Conservation (phyloP, 37 sponge, comb jelly and placozoan species). For the Chondrilla cf. caribensis region DNA sequence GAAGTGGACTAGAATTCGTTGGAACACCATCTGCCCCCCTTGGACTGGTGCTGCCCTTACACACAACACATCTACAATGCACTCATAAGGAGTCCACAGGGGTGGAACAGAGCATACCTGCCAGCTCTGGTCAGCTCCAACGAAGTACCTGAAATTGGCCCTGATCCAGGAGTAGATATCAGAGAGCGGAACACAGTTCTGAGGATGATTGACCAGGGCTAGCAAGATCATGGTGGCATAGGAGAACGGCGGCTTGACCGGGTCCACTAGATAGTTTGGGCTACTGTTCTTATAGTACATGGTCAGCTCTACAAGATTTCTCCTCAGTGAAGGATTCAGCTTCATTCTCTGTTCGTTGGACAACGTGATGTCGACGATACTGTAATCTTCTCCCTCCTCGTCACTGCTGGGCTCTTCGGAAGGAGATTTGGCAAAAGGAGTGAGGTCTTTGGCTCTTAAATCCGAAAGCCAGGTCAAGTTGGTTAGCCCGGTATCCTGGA, state of each 20-base stretch:
- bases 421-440: neutral
- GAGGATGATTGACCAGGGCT: conserved; percentile 11
- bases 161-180: conserved; percentile 92
- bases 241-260: neutral
- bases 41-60: too few species aligned
- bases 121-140: conserved; percentile 77
- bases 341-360: neutral
- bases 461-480: conserved; percentile 85
- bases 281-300: neutral
- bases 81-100: too few species aligned
- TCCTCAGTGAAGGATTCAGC: conserved; percentile 16
- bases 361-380: conserved; percentile 3
- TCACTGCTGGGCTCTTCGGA: neutral
- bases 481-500: conserved; percentile 75
- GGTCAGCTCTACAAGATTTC: conserved; percentile 6
- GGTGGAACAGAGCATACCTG: conserved; percentile 51
- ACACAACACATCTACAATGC: too few species aligned
- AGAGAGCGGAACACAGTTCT: conserved; percentile 46
- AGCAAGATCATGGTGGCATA: conserved; percentile 14
- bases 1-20: too few species aligned
- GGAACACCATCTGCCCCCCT: too few species aligned
- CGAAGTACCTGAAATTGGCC: conserved; percentile 83
- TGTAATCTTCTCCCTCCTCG: conserved; percentile 8
- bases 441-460: conserved; percentile 42
- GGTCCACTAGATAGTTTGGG: neutral